Evolutionary conservation across 2,888 invertebrate genomes (phyloP), one percentile per base, ranked within the genome.

Genomic region (Plebejus anna): DNA sequence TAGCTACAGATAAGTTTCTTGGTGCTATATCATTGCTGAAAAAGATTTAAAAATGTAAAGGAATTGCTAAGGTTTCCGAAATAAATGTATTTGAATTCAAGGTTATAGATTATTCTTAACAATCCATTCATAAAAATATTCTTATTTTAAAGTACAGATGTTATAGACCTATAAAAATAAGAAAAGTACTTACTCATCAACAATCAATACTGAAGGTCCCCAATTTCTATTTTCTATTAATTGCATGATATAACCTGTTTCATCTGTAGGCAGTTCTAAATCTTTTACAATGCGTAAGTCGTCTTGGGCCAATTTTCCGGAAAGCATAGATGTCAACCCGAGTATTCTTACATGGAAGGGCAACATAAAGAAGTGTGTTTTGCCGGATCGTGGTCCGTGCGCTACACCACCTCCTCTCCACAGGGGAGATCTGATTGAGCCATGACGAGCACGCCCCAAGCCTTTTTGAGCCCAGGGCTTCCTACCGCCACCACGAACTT

Each of bases 401-500:
- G 96, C 95, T 72, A 96, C 87, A 72, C 98, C 99, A 84, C 99
- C 98, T 0, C 96, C 96, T 80, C 94, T 94, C 90, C 96, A 99
- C 1, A 98, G 86, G 0, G 99, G 99, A 2, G 99, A 98, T 77
- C 98, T 95, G 78, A 97, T 97, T 13, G 98, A 98, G 16, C 99
- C 98, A 86, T 99, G 99, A 70, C 99, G 95, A 0, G 99, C 97
- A 81, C 95, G 95, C 0, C 99, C 99, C 47, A 95, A 86, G 36
- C 98, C 98, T 91, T 99, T 99, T 87, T 99, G 99, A 0, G 98
- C 98, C 98, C 99, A 99, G 0, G 99, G 99, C 84, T 99, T 99
- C 42, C 95, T 94, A 0, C 98, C 98, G 76, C 98, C 98, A 59
- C 99, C 99, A 75, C 96, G 93, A 77, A 97, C 96, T 92, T 99